Evolutionary conservation across 2,888 invertebrate species (phyloP).

Genomic region (Melitaea athalia): DNA sequence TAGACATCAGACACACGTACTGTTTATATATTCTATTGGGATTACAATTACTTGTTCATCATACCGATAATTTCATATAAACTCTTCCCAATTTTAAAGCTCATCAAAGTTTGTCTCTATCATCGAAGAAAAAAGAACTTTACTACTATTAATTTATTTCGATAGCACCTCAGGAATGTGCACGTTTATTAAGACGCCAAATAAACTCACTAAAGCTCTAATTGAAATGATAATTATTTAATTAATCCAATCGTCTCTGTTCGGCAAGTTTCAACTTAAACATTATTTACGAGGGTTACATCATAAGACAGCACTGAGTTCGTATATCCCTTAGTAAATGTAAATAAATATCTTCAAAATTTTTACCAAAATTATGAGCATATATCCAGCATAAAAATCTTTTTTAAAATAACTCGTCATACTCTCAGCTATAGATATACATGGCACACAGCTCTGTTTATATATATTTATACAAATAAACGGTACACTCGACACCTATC

Average conservation of each 20-base stretch:
- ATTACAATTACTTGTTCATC: background rate
- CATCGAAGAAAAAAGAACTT: constrained; percentile 11
- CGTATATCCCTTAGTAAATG: constrained; percentile 69
- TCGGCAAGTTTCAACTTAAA: constrained; percentile 24
- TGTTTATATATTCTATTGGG: constrained; percentile 10
- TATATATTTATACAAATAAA: constrained; percentile 62
- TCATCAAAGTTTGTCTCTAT: constrained; percentile 18
- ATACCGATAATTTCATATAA: background rate
- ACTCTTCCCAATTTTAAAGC: constrained; percentile 6
- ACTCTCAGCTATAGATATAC: constrained; percentile 73
- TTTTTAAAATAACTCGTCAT: constrained; percentile 69
- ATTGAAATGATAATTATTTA: constrained; percentile 22
- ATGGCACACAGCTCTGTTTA: constrained; percentile 79
- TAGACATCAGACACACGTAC: constrained; percentile 15
- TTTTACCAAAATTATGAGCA: constrained; percentile 80
- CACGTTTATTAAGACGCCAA: constrained; percentile 65
- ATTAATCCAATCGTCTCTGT: constrained; percentile 18
- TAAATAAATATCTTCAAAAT: constrained; percentile 81
- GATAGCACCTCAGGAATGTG: constrained; percentile 86
- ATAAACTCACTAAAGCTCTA: constrained; percentile 34
- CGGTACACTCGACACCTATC: constrained; percentile 68
- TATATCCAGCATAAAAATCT: constrained; percentile 78
- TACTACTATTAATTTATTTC: constrained; percentile 3
- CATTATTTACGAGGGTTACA: constrained; percentile 19
- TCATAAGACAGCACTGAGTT: constrained; percentile 54